These are phyloP conservation scores for Mus caroli DNA, from an alignment of 2,797 vertebrate genomes.

Conservation along the genomic window DNA sequence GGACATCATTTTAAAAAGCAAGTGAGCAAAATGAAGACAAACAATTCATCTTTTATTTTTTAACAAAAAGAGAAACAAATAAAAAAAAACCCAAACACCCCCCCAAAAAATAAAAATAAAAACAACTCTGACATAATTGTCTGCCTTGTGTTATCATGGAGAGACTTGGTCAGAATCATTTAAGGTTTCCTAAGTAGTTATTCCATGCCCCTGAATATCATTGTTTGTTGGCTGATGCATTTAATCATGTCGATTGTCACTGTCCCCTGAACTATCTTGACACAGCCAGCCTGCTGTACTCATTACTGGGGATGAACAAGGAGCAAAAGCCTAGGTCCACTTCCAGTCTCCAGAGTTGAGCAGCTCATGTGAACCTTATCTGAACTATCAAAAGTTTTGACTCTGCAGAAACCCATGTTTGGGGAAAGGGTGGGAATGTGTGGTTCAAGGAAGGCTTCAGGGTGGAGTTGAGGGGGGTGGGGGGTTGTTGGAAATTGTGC, in stretches of 20 bases:
- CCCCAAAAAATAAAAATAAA: not conserved
- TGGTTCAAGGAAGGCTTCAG: conserved; percentile 18
- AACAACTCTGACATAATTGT: conserved; percentile 8
- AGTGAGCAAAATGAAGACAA: not conserved
- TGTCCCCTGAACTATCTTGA: conserved; percentile 67
- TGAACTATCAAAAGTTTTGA: conserved; percentile 81
- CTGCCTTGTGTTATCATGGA: conserved; percentile 28
- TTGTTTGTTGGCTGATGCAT: conserved; percentile 74
- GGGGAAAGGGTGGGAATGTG: conserved; percentile 69
- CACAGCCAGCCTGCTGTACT: conserved; percentile 28
- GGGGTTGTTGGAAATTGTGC: conserved; percentile 77
- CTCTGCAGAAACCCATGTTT: conserved; percentile 73
- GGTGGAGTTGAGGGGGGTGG: not conserved
- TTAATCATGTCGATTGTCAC: conserved; percentile 69
- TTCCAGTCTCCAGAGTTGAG: conserved; percentile 65
- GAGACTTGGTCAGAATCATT: conserved; percentile 62
- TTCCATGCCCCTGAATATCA: conserved; percentile 67
- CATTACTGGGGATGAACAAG: conserved; percentile 68
- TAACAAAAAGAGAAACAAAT: not conserved
- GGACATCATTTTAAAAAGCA: not conserved
- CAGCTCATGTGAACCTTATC: conserved; percentile 81
- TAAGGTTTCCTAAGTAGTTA: conserved; percentile 65
- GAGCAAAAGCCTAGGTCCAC: conserved; percentile 69
- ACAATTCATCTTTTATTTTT: not conserved
- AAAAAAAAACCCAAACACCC: not conserved